Percentiles rank a stretch among this genome's conserved stretches.
These are phyloP conservation scores for Symphodus melops DNA, from an alignment of 2,113 vertebrate species.

Conservation along the genomic window DNA sequence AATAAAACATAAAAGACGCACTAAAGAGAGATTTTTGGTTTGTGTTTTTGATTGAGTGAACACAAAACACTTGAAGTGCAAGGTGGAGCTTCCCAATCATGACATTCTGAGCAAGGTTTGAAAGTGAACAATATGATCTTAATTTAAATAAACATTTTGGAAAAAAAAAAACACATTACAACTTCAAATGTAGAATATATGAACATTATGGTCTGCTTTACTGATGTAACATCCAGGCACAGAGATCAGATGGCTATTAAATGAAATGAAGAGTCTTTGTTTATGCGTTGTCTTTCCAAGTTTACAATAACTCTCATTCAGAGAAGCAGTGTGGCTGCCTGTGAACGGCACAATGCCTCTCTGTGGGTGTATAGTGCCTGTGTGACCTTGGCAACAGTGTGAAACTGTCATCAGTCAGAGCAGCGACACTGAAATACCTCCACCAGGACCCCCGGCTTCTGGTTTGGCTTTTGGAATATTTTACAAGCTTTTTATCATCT, in stretches of 20 bases:
- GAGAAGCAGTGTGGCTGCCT: neutral
- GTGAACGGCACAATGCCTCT: slow-evolving; percentile 46
- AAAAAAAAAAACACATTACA: neutral
- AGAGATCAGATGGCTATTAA: neutral
- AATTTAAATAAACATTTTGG: too few relatives aligned
- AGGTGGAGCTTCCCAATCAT: too few relatives aligned
- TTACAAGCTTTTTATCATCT: slow-evolving; percentile 5
- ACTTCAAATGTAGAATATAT: neutral
- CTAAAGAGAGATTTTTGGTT: too few relatives aligned
- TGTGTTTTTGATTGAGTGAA: too few relatives aligned
- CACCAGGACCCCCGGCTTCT: slow-evolving; percentile 48
- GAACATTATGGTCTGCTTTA: neutral
- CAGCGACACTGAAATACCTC: slow-evolving; percentile 54
- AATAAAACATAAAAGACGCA: too few relatives aligned
- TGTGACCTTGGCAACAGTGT: slow-evolving; percentile 40
- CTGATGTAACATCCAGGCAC: neutral
- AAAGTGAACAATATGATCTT: too few relatives aligned
- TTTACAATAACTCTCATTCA: slow-evolving; percentile 23
- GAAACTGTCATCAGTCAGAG: slow-evolving; percentile 51
- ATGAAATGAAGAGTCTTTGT: neutral
- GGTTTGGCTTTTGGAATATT: slow-evolving; percentile 45
- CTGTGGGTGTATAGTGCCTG: slow-evolving; percentile 7
- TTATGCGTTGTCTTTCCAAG: slow-evolving; percentile 3
- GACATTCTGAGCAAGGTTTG: too few relatives aligned
- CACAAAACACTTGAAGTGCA: too few relatives aligned